Evolutionary conservation across 2,113 vertebrate species (phyloP).

Genomic region (Istiophorus platypterus): DNA sequence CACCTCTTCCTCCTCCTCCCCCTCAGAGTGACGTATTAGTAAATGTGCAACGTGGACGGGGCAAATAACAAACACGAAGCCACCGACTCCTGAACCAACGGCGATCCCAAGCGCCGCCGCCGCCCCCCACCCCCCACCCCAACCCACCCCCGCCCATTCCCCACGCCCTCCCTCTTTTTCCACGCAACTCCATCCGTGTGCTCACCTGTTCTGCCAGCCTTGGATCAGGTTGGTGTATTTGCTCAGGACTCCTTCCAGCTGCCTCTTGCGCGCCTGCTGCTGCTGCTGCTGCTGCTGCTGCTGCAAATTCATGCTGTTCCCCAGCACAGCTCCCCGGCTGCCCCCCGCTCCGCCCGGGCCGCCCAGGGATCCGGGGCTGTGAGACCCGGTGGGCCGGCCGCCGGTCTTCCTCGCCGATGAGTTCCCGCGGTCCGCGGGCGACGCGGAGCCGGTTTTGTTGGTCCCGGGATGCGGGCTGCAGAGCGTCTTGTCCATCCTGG

Average conservation of each 20-base stretch:
- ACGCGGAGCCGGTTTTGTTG: constrained; percentile 63
- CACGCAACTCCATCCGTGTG: background rate
- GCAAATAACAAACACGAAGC: constrained; percentile 69
- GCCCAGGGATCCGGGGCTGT: constrained; percentile 85
- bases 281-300: constrained; percentile 60
- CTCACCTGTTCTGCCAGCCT: constrained; percentile 98
- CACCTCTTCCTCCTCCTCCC: background rate
- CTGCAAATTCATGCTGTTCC: constrained; percentile 78
- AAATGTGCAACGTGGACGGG: constrained; percentile 81
- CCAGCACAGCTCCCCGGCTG: constrained; percentile 70
- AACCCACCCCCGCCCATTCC: too few species aligned
- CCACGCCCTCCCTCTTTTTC: too few species aligned
- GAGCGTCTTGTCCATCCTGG: constrained; percentile 80
- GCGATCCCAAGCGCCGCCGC: background rate
- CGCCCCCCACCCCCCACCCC: too few species aligned
- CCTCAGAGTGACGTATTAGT: constrained; percentile 61
- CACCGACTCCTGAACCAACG: background rate
- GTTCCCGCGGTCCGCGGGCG: constrained; percentile 73
- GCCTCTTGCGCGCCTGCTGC: constrained; percentile 77
- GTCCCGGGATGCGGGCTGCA: constrained; percentile 75
- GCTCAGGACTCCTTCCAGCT: constrained; percentile 93
- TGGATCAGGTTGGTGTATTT: constrained; percentile 99
- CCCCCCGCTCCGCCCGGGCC: constrained; percentile 81
- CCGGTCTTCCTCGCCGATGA: constrained; percentile 76
- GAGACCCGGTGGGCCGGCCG: constrained; percentile 79